Conservation (phyloP, 1,140 invertebrate genomes). For the Ptiloglossa arizonensis region DNA sequence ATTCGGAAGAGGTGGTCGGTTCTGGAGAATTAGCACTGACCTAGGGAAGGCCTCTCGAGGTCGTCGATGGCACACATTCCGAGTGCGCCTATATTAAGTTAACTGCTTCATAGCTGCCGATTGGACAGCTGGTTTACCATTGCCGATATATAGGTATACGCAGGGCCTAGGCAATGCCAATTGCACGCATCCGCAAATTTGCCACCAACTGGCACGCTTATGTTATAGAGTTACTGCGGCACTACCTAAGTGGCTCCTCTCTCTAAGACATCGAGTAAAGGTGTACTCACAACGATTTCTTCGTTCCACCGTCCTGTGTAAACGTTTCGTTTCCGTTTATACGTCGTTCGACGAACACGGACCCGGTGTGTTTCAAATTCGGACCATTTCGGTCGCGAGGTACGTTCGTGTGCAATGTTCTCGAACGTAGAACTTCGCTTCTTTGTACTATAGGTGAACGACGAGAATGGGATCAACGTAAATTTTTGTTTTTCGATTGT, state of each 20-base stretch:
- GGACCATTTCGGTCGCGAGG: too few species aligned
- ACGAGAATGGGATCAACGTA: too few species aligned
- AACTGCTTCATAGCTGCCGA: constrained; percentile 76
- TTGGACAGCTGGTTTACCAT: constrained; percentile 65
- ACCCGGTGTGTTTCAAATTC: neutral
- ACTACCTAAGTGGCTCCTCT: constrained; percentile 65
- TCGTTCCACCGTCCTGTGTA: neutral
- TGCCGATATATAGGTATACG: constrained; percentile 64
- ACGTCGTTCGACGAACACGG: neutral
- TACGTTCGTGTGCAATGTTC: too few species aligned
- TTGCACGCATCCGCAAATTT: constrained; percentile 81
- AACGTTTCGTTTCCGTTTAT: neutral
- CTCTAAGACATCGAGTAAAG: constrained; percentile 58
- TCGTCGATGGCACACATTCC: constrained; percentile 75
- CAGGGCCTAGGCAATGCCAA: constrained; percentile 74
- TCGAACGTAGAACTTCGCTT: too few species aligned
- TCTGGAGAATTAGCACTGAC: constrained; percentile 77
- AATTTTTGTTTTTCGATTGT: too few species aligned
- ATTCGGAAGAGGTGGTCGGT: constrained; percentile 61
- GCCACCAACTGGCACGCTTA: constrained; percentile 77
- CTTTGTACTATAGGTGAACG: too few species aligned
- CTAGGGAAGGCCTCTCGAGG: constrained; percentile 77
- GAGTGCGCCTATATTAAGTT: constrained; percentile 75
- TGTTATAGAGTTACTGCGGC: constrained; percentile 74
- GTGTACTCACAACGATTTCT: constrained; percentile 39